These are phyloP conservation scores for Eupleurogrammus muticus DNA, from an alignment of 2,797 vertebrate genomes.

Conservation along the genomic window DNA sequence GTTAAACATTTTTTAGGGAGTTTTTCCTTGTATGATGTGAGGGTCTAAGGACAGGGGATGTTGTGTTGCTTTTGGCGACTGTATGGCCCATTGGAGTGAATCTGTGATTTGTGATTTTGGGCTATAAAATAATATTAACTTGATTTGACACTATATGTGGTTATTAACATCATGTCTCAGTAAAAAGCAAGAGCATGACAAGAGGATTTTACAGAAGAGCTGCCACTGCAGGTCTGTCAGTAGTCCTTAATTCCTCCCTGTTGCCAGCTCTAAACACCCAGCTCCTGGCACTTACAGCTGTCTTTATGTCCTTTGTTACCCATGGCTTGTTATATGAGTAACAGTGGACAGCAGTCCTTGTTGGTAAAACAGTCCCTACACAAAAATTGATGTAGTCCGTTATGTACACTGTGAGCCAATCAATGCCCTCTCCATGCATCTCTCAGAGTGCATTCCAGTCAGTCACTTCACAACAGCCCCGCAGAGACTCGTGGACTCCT, in stretches of 20 bases:
- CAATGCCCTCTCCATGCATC: not conserved
- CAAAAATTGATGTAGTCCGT: not conserved
- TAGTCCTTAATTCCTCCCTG: not conserved
- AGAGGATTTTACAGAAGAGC: slow-evolving; percentile 50
- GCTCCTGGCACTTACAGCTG: not conserved
- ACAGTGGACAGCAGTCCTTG: not conserved
- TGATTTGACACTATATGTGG: slow-evolving; percentile 9
- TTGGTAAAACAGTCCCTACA: too few species aligned
- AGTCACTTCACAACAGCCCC: not conserved
- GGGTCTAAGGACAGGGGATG: too few species aligned
- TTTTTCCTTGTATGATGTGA: too few species aligned
- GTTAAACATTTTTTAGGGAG: too few species aligned
- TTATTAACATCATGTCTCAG: slow-evolving; percentile 67
- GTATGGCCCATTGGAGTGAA: too few species aligned
- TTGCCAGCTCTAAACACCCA: not conserved
- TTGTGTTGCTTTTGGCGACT: too few species aligned
- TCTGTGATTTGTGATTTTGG: too few species aligned
- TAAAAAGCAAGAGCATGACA: slow-evolving; percentile 49
- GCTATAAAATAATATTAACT: too few species aligned
- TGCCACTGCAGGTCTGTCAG: slow-evolving; percentile 5
- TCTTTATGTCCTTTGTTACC: not conserved
- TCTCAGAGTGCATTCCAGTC: not conserved
- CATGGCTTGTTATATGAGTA: not conserved
- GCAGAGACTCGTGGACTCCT: not conserved
- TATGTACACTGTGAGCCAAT: not conserved